phyloP scores from a whole-genome alignment of 2,888 invertebrate species.

The Reticulitermes lucifugus region DNA sequence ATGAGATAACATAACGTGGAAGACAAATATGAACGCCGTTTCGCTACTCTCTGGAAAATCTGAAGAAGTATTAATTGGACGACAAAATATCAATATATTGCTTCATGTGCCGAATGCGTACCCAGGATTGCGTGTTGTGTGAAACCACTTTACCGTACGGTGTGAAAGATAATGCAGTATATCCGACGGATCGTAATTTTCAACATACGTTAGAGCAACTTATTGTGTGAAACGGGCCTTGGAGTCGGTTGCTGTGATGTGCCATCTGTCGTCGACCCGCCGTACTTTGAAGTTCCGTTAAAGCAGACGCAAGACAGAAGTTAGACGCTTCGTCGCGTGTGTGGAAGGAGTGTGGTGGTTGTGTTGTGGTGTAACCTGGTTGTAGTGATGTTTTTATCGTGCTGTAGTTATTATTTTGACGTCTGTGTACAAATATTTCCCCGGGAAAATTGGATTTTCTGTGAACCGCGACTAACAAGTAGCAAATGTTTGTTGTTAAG shows the following conservation, averaged over 20 bases:
- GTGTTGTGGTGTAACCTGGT: neutral
- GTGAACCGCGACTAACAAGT: neutral
- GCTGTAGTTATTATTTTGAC: neutral
- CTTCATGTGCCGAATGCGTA: too few relatives aligned
- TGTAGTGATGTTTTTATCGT: neutral
- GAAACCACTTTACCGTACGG: too few relatives aligned
- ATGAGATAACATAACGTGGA: too few relatives aligned
- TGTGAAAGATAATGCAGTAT: too few relatives aligned
- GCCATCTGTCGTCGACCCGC: slow-evolving; percentile 36
- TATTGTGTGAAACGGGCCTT: neutral
- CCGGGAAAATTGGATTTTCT: neutral
- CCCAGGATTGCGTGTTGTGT: too few relatives aligned
- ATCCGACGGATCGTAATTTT: too few relatives aligned
- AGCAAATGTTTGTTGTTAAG: neutral
- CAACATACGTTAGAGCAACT: too few relatives aligned
- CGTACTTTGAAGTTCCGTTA: slow-evolving; percentile 33
- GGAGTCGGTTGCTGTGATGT: neutral
- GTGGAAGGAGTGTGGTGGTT: neutral
- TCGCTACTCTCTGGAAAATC: too few relatives aligned
- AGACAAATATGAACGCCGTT: too few relatives aligned
- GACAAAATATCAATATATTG: too few relatives aligned
- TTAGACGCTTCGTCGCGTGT: slow-evolving; percentile 16
- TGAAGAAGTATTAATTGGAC: too few relatives aligned
- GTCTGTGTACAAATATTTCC: neutral
- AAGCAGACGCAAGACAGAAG: neutral